phyloP scores from a whole-genome alignment of 2,797 vertebrate species.

The Hydrolagus colliei region DNA sequence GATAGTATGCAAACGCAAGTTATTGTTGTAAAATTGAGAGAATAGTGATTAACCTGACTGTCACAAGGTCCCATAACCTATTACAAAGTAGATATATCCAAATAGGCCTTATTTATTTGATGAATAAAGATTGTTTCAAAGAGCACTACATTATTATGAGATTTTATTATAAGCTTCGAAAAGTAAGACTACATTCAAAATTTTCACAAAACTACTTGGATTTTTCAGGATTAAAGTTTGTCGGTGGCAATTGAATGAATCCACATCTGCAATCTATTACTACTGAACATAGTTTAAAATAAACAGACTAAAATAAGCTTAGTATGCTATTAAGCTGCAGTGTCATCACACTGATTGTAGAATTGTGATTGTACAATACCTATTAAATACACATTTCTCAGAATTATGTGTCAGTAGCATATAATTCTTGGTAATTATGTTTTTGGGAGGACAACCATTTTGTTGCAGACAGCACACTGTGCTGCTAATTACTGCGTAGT shows the following conservation, averaged over 20 bases:
- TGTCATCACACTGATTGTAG: neutral
- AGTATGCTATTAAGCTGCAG: neutral
- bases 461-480: neutral
- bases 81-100: neutral
- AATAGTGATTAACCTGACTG: too few species aligned
- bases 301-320: neutral
- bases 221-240: neutral
- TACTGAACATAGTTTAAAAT: neutral
- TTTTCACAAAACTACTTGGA: neutral
- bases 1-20: too few species aligned
- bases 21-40: too few species aligned
- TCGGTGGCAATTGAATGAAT: neutral
- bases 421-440: neutral
- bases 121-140: neutral
- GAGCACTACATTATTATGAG: neutral
- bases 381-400: neutral
- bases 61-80: too few species aligned
- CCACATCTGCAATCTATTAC: neutral
- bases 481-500: neutral
- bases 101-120: neutral
- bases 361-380: conserved; percentile 17
- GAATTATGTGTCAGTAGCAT: neutral
- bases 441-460: neutral
- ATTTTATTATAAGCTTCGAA: neutral
- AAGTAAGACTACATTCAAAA: neutral